These are phyloP conservation scores for Petrocephalus zakoni DNA, from an alignment of 2,113 vertebrate genomes.

Conservation along the genomic window DNA sequence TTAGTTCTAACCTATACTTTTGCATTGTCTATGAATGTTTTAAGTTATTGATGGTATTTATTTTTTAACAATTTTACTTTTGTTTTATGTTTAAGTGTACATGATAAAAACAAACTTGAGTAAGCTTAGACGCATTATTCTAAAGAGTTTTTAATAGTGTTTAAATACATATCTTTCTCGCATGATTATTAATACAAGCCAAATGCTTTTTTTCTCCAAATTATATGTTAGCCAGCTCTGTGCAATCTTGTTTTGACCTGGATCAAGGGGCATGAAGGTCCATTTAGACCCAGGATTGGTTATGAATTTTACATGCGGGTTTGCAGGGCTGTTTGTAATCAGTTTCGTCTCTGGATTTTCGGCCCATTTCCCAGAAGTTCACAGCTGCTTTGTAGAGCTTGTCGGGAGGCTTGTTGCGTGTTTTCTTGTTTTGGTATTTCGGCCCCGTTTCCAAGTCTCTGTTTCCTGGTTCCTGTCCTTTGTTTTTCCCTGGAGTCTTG, in stretches of 20 bases:
- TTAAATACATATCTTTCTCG: not conserved
- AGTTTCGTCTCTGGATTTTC: not conserved
- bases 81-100: not conserved
- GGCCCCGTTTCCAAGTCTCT: not conserved
- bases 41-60: constrained; percentile 20
- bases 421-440: not conserved
- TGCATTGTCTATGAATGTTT: constrained; percentile 23
- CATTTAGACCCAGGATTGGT: not conserved
- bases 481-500: not conserved
- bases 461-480: not conserved
- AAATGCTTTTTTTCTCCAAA: not conserved
- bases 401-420: not conserved
- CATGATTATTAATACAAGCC: constrained; percentile 1
- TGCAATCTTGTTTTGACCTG: not conserved
- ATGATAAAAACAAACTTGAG: constrained; percentile 25
- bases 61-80: constrained; percentile 12
- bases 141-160: not conserved
- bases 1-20: constrained; percentile 23
- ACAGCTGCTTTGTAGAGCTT: not conserved
- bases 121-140: not conserved
- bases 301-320: not conserved
- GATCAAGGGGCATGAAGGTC: not conserved
- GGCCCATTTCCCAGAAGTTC: not conserved
- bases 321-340: not conserved
- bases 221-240: not conserved